Conservation (phyloP, 2,113 vertebrate species). For the Myrmophylax atrothorax region DNA sequence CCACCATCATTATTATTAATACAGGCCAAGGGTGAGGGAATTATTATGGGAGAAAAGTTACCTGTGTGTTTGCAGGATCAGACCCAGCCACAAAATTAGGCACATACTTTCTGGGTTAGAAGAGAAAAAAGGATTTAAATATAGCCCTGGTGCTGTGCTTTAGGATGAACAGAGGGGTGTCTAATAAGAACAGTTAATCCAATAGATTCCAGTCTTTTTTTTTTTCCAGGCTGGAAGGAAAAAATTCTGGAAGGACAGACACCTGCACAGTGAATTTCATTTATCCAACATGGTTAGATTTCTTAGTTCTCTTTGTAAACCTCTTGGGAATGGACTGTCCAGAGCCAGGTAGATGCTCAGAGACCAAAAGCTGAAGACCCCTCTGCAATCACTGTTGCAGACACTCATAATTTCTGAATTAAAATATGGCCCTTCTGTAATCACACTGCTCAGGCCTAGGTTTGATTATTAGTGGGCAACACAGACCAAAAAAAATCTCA, state of each 20-base stretch:
- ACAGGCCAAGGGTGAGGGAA: slow-evolving; percentile 47
- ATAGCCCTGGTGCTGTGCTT: not conserved
- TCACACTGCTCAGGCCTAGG: not conserved
- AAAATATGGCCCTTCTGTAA: not conserved
- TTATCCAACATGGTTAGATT: not conserved
- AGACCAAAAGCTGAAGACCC: not conserved
- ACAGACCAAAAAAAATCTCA: not conserved
- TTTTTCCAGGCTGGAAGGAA: not conserved
- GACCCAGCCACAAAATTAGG: not conserved
- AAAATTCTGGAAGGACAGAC: not conserved
- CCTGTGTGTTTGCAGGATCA: not conserved
- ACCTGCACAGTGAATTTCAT: not conserved
- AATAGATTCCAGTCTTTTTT: not conserved
- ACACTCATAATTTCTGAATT: not conserved
- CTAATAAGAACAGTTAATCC: not conserved
- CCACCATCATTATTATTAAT: not conserved
- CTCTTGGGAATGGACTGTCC: not conserved
- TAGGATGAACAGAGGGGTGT: not conserved
- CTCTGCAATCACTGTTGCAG: not conserved
- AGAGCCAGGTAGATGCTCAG: not conserved
- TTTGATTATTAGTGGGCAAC: not conserved
- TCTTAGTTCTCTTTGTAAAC: not conserved
- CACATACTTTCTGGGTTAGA: not conserved
- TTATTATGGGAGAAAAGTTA: slow-evolving; percentile 1
- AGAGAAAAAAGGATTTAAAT: not conserved